A percentile compares a stretch with the other conserved stretches of the same genome.
phyloP scores from a whole-genome alignment of 2,888 invertebrate genomes.

The Habrosyne pyritoides region DNA sequence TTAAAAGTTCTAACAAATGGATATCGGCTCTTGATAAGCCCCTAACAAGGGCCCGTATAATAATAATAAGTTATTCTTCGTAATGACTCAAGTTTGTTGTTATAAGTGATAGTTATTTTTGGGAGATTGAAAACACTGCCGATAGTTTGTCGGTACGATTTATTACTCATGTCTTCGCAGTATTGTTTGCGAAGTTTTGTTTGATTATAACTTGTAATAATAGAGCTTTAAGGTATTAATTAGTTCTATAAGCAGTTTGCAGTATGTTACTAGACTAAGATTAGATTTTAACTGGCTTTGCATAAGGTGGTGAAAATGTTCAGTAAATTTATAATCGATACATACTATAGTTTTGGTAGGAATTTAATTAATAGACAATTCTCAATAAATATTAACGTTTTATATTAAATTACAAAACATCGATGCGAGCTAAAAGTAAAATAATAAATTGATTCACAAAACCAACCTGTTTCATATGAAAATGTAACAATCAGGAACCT shows the following conservation, averaged over 20 bases:
- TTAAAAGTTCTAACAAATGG: constrained; percentile 58
- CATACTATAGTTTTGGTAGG: too few relatives aligned
- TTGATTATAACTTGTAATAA: neutral
- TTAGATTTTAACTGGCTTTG: too few relatives aligned
- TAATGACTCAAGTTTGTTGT: constrained; percentile 27
- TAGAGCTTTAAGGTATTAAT: neutral
- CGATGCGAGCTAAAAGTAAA: too few relatives aligned
- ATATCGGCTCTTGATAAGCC: constrained; percentile 30
- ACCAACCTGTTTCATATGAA: too few relatives aligned
- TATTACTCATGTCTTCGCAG: neutral
- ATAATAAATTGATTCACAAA: too few relatives aligned
- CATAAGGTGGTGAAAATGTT: too few relatives aligned
- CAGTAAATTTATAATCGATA: too few relatives aligned
- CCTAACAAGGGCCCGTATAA: constrained; percentile 8
- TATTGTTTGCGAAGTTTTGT: neutral
- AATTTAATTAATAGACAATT: too few relatives aligned
- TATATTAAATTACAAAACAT: too few relatives aligned
- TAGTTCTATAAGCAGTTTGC: neutral
- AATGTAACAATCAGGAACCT: too few relatives aligned
- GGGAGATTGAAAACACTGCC: constrained; percentile 8
- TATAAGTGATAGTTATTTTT: constrained; percentile 6
- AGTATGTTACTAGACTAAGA: too few relatives aligned
- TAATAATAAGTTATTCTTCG: constrained; percentile 11
- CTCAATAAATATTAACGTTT: too few relatives aligned
- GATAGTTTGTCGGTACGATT: neutral